Evolutionary conservation across 2,888 invertebrate genomes (phyloP).

Genomic region (Diaphora mendica): DNA sequence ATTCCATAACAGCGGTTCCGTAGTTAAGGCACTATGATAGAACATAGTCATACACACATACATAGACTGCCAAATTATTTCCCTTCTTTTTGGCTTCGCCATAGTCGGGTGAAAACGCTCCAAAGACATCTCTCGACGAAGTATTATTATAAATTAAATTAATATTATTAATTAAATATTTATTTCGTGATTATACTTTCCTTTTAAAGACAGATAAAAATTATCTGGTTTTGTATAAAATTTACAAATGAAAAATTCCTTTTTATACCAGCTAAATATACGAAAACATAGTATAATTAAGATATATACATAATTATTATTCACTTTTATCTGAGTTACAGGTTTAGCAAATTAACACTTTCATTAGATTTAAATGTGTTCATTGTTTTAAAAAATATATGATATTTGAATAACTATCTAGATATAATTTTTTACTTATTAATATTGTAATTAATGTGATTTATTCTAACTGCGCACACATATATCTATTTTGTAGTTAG

Average conservation of each 20-base stretch:
- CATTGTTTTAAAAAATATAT: slow-evolving; percentile 5
- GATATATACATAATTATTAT: slow-evolving; percentile 5
- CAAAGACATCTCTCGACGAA: too few relatives aligned
- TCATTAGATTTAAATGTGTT: neutral
- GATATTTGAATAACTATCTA: slow-evolving; percentile 1
- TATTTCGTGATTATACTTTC: neutral
- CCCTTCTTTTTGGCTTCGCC: too few relatives aligned
- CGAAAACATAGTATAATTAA: slow-evolving; percentile 9
- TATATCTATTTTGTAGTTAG: neutral
- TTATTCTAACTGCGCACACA: neutral
- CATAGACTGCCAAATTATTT: too few relatives aligned
- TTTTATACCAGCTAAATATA: neutral
- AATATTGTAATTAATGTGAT: slow-evolving; percentile 1
- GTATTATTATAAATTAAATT: too few relatives aligned
- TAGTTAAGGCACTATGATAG: too few relatives aligned
- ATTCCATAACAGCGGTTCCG: too few relatives aligned
- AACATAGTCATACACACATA: too few relatives aligned
- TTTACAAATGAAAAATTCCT: slow-evolving; percentile 2
- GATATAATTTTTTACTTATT: slow-evolving; percentile 1
- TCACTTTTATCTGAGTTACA: slow-evolving; percentile 9
- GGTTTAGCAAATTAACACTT: slow-evolving; percentile 12
- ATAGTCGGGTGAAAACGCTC: too few relatives aligned
- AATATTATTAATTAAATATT: too few relatives aligned
- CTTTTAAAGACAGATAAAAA: neutral
- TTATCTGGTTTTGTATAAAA: slow-evolving; percentile 3